A percentile compares a stretch with the other conserved stretches of the same genome.
Evolutionary conservation across 2,797 vertebrate species (phyloP).

Genomic region (Sebastes melanostomus): DNA sequence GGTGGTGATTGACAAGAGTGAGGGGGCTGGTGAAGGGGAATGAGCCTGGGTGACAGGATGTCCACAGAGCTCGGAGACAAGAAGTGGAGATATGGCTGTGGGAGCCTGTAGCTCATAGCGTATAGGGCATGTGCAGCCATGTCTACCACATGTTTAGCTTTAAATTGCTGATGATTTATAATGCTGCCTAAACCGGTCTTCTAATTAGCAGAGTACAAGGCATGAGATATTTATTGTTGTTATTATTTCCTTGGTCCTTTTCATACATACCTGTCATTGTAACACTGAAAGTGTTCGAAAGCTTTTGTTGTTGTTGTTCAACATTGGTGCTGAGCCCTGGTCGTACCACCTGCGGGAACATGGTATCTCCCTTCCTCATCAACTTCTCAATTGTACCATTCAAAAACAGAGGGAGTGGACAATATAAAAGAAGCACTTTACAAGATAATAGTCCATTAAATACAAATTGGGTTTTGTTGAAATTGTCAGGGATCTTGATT

Average conservation of each 20-base stretch:
- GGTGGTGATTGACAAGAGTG: slow-evolving; percentile 34
- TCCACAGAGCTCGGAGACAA: slow-evolving; percentile 7
- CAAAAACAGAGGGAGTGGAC: background rate
- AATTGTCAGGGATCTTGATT: background rate
- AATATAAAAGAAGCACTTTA: background rate
- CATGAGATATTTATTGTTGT: background rate
- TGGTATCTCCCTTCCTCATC: background rate
- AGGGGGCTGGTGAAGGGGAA: background rate
- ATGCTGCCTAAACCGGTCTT: background rate
- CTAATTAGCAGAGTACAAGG: background rate
- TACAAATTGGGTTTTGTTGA: background rate
- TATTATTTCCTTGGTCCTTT: background rate
- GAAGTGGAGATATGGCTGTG: slow-evolving; percentile 13
- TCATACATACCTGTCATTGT: background rate
- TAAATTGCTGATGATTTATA: background rate
- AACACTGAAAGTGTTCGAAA: background rate
- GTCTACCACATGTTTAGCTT: background rate
- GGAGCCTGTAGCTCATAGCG: slow-evolving; percentile 13
- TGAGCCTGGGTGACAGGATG: slow-evolving; percentile 6
- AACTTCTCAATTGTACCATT: background rate
- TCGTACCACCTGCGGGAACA: background rate
- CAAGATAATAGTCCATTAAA: background rate
- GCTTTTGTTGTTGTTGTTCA: background rate
- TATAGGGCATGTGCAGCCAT: background rate
- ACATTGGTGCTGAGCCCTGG: background rate